These are phyloP conservation scores for Halichoeres trimaculatus DNA, from an alignment of 2,113 vertebrate species.

Conservation along the genomic window DNA sequence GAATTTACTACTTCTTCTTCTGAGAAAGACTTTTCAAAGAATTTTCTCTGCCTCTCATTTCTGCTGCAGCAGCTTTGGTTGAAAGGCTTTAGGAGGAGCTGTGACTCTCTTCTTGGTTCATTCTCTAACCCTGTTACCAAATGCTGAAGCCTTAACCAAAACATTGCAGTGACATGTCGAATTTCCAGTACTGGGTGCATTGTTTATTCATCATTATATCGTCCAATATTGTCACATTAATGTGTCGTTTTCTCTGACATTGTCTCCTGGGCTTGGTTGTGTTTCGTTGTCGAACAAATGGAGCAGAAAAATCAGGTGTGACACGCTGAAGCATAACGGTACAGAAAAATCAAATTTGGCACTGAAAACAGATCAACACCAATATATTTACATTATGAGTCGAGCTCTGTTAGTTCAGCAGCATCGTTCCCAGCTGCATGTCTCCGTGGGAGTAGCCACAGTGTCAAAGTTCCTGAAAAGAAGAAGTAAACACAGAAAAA, in stretches of 20 bases:
- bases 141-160: conserved; percentile 50
- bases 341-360: neutral
- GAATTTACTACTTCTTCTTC: conserved; percentile 1
- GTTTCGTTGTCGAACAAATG: conserved; percentile 14
- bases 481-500: conserved; percentile 54
- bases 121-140: conserved; percentile 21
- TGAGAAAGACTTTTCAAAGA: conserved; percentile 22
- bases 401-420: conserved; percentile 23
- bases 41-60: conserved; percentile 14
- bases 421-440: conserved; percentile 33
- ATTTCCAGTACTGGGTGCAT: neutral
- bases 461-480: conserved; percentile 47
- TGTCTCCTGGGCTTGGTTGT: conserved; percentile 34
- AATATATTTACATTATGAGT: conserved; percentile 7
- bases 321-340: neutral
- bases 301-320: conserved; percentile 23
- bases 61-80: conserved; percentile 33
- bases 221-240: conserved; percentile 39
- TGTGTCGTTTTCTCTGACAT: conserved; percentile 39
- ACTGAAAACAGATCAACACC: neutral
- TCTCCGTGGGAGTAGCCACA: conserved; percentile 22
- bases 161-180: conserved; percentile 26
- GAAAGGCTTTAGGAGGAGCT: neutral
- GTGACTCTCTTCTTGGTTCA: too few relatives aligned
- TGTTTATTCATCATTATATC: conserved; percentile 28